Evolutionary conservation across 2,888 invertebrate genomes (phyloP), one percentile per base, ranked within the genome.

Genomic region (Ochropleura plecta): DNA sequence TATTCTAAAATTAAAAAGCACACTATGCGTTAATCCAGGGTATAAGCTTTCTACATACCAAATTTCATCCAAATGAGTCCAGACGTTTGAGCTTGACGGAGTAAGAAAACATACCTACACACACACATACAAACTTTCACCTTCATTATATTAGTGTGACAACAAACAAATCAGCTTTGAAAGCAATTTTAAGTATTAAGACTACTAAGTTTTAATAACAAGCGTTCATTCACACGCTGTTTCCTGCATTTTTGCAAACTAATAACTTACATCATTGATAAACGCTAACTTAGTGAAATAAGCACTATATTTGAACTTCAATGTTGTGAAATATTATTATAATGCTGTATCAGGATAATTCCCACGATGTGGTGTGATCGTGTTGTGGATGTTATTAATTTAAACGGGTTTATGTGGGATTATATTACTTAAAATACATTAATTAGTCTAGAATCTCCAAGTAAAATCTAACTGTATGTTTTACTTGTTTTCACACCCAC

Each of bases 181-280:
- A 5, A 42, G 60, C 73, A 63, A 6, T 49, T 73, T 7, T 59
- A 70, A 16, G 10, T 44, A 70, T 51, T 70, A 59, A 73, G 66
- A 55, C 42, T 75, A 68, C 72, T 40, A 10, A 59, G 16, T 53
- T n/a, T n/a, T 20, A 70, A 70, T 18, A 71, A 62, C 59, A 53
- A 72, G 40, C 72, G 86, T 87, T 81, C 86, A 83, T 86, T 87
- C 87, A 87, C 87, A 87, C 84, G 82, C 7, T 48, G 51, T 73
- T 83, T 82, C 86, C 84, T 84, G 83, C 79, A 83, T 82, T 80
- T 85, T 48, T 87, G 87, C 87, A 8, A 67, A 85, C 44, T 69
- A 73, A 70, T 66, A 84, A 64, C 48, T 60, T 73, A n/a, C 49
- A 66, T 42, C 75, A 73, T 76, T 81, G 77, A 76, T 83, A 83